Evolutionary conservation across 2,888 invertebrate species (phyloP), one percentile per base, ranked within the genome.

Genomic region (Dasypogon diadema): DNA sequence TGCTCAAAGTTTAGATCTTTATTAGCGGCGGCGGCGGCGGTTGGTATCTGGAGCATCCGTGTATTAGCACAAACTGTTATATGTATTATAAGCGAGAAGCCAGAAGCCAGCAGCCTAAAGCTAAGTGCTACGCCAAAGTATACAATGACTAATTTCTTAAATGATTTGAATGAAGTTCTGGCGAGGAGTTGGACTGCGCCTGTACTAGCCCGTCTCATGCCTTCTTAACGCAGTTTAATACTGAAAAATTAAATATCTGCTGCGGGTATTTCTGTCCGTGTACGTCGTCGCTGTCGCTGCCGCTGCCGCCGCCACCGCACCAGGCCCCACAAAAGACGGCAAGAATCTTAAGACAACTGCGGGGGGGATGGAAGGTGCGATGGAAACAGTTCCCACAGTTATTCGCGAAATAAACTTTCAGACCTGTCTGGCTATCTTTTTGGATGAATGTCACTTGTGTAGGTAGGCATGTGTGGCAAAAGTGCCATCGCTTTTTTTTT

Each of bases 351-450:
- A 51, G 51, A 3, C 51, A 21, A 21, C 34, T 16, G 37, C 60
- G 65, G 65, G 65, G 48, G 65, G 42, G n/a, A n/a, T 24, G 70
- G 54, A 70, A 70, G 51, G 34, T 70, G 54, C 37, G 46, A 63
- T 75, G 75, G 55, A 73, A 76, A 60, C 75, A 68, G 70, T 73
- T 76, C 72, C 78, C 78, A 75, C 77, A 76, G 75, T 78, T 74
- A 76, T 77, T 60, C 68, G 75, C 72, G 73, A 58, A 77, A 70
- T 58, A 58, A 77, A 72, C 46, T 75, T 65, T 76, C 74, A 76
- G 76, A 76, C 77, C 76, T 74, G 77, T 76, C 76, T 77, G 75
- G 78, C 65, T 55, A 65, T 76, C 70, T 75, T 72, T 76, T 75
- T 63, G 60, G 30, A 73, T 73, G 70, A 60, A 51, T 55, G 68